Evolutionary conservation across 1,140 invertebrate species (phyloP), one percentile per base, ranked within the genome.

Genomic region (Cheumatopsyche charites): DNA sequence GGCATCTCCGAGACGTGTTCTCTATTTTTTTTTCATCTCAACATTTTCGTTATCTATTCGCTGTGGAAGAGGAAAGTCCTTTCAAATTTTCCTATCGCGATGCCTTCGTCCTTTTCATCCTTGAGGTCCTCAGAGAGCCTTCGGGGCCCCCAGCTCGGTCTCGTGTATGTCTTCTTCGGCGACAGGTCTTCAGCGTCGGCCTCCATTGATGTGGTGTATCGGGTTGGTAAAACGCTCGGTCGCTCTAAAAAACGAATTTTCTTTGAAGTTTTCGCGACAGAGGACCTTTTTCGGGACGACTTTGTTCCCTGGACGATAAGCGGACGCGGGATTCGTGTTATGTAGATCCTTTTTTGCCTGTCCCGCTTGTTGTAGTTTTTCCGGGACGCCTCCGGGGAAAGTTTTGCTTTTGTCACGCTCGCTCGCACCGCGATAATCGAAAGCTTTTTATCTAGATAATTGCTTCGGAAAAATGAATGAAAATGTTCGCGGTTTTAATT

Each of bases 201-300:
- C 42, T 66, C 63, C 63, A 66, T 66, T 66, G 63, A 66, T 66
- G 63, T 66, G 63, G 63, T 66, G 63, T 66, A 66, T 66, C 63
- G 63, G 63, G 41, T 42, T 66, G 63, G 63, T 66, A 42, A 66
- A 66, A 66, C 43, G 47, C 36, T 41, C 15, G 15, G 23, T 45
- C 43, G 42, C 29, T 13, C 62, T 43, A 63, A 63, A 63, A 63
- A 63, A 63, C 62, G 42, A 43, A 41, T 43, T 66, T 66, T 66
- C 63, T 66, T 66, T 66, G 63, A 66, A 43, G 63, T 66, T 19
- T 42, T 19, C 9, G 17, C 23, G 23, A 66, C 43, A 45, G 63
- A 43, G 43, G 47, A 66, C 63, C 63, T 66, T 66, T 66, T 66
- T 66, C 23, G 63, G 63, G 63, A 66, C 43, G 63, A 66, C 42